Percentiles rank a stretch among this genome's conserved stretches.
Conservation (phyloP, 1,140 invertebrate genomes). For the Heliconius hewitsoni region DNA sequence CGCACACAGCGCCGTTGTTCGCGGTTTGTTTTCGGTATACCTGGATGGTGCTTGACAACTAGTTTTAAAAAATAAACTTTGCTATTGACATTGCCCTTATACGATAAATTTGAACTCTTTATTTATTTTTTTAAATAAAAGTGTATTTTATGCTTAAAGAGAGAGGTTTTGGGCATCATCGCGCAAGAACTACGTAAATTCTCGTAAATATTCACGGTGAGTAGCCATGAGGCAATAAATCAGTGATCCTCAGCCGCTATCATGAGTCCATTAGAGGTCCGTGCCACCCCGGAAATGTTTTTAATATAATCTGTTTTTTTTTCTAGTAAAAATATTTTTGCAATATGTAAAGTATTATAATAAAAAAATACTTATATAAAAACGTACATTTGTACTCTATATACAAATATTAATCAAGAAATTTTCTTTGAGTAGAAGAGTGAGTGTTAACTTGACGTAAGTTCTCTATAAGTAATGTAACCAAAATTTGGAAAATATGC, state of each 20-base stretch:
- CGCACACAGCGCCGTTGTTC: constrained; percentile 42
- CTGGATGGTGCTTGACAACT: constrained; percentile 53
- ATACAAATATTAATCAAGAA: no score
- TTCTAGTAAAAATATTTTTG: neutral
- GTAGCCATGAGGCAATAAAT: constrained; percentile 65
- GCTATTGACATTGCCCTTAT: constrained; percentile 37
- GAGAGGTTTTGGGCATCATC: constrained; percentile 20
- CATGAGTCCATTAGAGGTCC: constrained; percentile 59
- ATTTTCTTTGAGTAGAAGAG: no score
- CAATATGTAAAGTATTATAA: neutral
- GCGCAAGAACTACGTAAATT: constrained; percentile 55
- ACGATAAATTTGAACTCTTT: neutral
- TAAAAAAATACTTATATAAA: neutral
- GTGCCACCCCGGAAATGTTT: constrained; percentile 25
- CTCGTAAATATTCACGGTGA: constrained; percentile 64
- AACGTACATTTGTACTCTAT: no score
- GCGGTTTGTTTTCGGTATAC: constrained; percentile 54
- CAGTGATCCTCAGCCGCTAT: constrained; percentile 61
- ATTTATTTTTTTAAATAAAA: neutral
- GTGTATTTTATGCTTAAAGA: neutral
- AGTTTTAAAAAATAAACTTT: constrained; percentile 58
- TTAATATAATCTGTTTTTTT: neutral
- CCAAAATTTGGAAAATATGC: no score
- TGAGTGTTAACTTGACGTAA: no score
- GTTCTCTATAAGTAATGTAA: no score